Evolutionary conservation across 2,888 invertebrate genomes (phyloP).

Genomic region (Pristionchus entomophagus): DNA sequence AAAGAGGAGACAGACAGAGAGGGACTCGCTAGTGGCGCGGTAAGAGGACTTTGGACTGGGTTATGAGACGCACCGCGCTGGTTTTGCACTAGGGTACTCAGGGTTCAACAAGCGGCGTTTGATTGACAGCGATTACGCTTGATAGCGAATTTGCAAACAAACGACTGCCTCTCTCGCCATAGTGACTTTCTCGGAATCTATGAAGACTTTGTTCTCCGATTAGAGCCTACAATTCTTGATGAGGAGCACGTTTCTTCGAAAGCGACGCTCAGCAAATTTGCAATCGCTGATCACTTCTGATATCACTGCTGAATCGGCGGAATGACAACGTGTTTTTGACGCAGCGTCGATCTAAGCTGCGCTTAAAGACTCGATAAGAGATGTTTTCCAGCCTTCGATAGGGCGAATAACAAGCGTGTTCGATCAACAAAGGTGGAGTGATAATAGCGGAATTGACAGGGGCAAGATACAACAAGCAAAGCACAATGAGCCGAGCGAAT

Average conservation of each 20-base stretch:
- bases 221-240: too few species aligned
- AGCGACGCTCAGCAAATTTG: too few species aligned
- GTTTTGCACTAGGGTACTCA: neutral
- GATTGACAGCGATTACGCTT: too few species aligned
- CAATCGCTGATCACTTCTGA: too few species aligned
- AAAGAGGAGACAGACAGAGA: neutral
- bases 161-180: too few species aligned
- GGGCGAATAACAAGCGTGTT: neutral
- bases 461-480: neutral
- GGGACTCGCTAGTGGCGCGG: neutral
- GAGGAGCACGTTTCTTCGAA: too few species aligned
- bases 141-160: too few species aligned
- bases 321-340: neutral
- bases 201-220: neutral
- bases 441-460: neutral
- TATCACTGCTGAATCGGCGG: too few species aligned
- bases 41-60: conserved; percentile 20
- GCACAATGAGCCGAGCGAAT: neutral
- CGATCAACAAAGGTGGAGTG: neutral
- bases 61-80: neutral
- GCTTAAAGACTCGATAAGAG: neutral
- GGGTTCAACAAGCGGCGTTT: neutral
- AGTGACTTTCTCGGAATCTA: neutral
- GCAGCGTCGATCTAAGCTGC: neutral
- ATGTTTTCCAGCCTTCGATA: neutral